Evolutionary conservation across 2,888 invertebrate genomes (phyloP).

Genomic region (Philhelius pedissequus): DNA sequence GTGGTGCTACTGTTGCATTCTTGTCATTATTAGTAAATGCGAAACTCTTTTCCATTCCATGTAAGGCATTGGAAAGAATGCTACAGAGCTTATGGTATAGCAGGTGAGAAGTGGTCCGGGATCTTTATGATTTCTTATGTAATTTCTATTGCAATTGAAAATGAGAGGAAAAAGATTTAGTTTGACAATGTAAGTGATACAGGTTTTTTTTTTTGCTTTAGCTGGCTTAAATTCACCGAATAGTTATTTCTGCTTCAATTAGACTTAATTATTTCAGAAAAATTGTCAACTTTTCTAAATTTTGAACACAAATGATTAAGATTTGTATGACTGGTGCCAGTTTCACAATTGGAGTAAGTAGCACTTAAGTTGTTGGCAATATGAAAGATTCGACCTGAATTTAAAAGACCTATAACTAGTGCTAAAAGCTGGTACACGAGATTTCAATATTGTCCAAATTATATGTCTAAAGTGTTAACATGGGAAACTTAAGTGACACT

Average conservation of each 20-base stretch:
- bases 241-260: neutral
- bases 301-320: no score
- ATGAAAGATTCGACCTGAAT: no score
- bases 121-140: conserved; percentile 23
- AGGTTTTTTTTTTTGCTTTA: neutral
- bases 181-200: neutral
- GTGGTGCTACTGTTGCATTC: neutral
- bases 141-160: neutral
- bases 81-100: neutral
- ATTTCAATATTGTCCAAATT: no score
- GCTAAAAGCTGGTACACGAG: no score
- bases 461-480: no score
- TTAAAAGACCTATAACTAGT: no score
- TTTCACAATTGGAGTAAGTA: no score
- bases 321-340: no score
- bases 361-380: no score
- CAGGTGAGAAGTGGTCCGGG: conserved; percentile 1
- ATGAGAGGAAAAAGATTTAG: neutral
- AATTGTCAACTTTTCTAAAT: no score
- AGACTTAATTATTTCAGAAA: no score
- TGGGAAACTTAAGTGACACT: no score
- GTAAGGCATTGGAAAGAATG: conserved; percentile 9
- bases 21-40: neutral
- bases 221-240: neutral
- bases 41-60: neutral